Evolutionary conservation across 2,113 vertebrate genomes (phyloP), one percentile per base, ranked within the genome.

Genomic region (Chloroceryle aenea): DNA sequence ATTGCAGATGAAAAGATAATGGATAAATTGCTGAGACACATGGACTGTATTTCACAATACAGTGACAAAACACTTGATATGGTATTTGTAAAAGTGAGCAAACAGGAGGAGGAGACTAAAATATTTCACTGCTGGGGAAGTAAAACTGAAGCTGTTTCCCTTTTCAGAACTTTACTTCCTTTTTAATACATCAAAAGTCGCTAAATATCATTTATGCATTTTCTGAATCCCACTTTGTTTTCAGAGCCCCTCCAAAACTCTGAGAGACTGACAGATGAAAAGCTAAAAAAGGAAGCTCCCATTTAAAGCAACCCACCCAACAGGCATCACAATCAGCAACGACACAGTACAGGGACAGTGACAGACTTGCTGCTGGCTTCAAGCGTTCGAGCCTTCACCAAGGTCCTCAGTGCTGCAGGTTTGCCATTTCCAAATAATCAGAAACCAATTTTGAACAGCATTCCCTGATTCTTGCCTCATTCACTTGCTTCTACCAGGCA

Each of bases 351-450:
- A 78, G 84, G 48, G 71, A 87, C 43, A 76, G 90, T 67, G 59
- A 53, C 36, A 86, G 77, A 83, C 76, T 48, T 71, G 63, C 80
- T 78, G 72, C 92, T 86, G 30, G 2, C 69, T 96, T 86, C 59
- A 59, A 72, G 52, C 18, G 34, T 36, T 55, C 56, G 61, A 85
- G 64, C 78, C 75, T 89, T 81, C 86, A 92, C 86, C 47, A 64
- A 93, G 34, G 69, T 75, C 78, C 67, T 79, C 10, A 52, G 36
- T 30, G 40, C 84, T 92, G 63, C 61, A 63, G 40, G 66, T 26
- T 84, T 75, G 69, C 21, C 42, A 85, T 88, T 97, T 92, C 75
- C 86, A 47, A 91, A 74, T 38, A 68, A 87, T 68, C 59, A 81
- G 80, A 76, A 82, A 89, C 61, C 25, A 40, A 69, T 80, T 89